phyloP scores from a whole-genome alignment of 1,140 invertebrate genomes.

The Halesus radiatus region DNA sequence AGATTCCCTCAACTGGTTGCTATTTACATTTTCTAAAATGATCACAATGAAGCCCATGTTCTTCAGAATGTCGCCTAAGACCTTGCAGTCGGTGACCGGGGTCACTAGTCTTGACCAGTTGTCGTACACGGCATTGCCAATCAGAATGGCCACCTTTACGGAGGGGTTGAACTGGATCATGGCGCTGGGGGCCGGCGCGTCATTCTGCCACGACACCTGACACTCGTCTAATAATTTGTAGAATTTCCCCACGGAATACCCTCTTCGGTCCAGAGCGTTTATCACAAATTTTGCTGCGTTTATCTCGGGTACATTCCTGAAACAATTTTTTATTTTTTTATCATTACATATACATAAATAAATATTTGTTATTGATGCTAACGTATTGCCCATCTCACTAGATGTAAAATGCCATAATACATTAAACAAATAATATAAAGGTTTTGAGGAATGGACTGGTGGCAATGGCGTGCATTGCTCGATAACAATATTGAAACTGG shows the following conservation, averaged over 20 bases:
- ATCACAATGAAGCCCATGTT: conserved; percentile 64
- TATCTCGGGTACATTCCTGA: conserved; percentile 28
- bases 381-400: too few relatives aligned
- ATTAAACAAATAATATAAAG: too few relatives aligned
- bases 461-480: too few relatives aligned
- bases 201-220: conserved; percentile 26
- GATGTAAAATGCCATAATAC: too few relatives aligned
- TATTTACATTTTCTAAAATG: conserved; percentile 62
- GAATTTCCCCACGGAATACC: conserved; percentile 45
- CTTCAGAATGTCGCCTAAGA: conserved; percentile 61
- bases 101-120: conserved; percentile 64
- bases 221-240: conserved; percentile 46
- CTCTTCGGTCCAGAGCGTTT: conserved; percentile 45
- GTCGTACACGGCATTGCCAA: conserved; percentile 60
- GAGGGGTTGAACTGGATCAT: background rate
- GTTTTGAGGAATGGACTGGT: too few relatives aligned
- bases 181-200: background rate
- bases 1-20: conserved; percentile 59
- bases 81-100: conserved; percentile 65
- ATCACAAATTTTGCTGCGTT: conserved; percentile 41
- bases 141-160: conserved; percentile 50
- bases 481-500: too few relatives aligned
- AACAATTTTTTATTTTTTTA: too few relatives aligned
- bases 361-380: too few relatives aligned
- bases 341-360: too few relatives aligned